Evolutionary conservation across 2,888 invertebrate genomes (phyloP).

Genomic region (Thumatha senex): DNA sequence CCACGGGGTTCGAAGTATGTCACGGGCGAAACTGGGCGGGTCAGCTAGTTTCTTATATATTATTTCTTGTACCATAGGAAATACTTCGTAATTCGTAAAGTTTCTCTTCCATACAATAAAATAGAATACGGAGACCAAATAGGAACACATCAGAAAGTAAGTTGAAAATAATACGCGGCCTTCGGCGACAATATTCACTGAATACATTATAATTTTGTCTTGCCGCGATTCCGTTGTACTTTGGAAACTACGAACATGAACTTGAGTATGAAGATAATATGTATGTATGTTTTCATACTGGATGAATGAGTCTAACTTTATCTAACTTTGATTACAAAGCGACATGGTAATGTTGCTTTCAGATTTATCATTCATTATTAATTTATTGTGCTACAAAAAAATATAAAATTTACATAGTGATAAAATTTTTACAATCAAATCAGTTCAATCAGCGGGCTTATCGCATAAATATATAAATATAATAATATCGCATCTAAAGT

Average conservation of each 20-base stretch:
- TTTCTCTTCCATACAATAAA: background rate
- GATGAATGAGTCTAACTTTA: background rate
- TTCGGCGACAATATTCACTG: constrained; percentile 74
- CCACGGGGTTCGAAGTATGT: no score
- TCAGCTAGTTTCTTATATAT: no score
- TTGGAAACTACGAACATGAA: constrained; percentile 18
- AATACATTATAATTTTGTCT: constrained; percentile 63
- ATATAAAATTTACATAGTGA: no score
- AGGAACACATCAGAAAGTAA: constrained; percentile 52
- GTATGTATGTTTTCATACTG: background rate
- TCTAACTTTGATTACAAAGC: background rate
- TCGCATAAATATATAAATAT: no score
- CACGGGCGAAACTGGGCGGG: no score
- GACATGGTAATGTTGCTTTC: background rate
- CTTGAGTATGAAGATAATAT: background rate
- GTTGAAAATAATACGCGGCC: constrained; percentile 78
- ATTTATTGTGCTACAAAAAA: no score
- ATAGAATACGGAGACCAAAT: constrained; percentile 22
- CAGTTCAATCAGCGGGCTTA: no score
- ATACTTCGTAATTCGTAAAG: no score
- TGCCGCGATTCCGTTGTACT: constrained; percentile 24
- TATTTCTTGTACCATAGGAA: no score
- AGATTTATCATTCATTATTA: no score
- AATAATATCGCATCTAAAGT: no score
- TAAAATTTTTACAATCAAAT: no score